Base-by-base conservation (phyloP, 2,888 invertebrate species). In the Epistrophella euchroma region DNA sequence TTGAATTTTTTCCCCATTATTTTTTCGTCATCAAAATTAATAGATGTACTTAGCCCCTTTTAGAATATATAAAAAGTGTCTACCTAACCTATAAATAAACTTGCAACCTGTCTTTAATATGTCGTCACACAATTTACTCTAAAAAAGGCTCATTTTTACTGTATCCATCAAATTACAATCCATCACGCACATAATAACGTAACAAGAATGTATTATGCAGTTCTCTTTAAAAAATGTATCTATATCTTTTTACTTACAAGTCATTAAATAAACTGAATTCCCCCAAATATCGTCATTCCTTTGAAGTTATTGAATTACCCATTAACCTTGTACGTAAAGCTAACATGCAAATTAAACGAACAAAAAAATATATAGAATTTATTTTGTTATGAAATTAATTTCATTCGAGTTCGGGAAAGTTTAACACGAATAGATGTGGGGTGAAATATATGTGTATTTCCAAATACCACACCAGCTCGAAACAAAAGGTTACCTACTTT, bases 301-400 rank as follows among this genome's bases (percentile, higher is more conserved):
- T 22, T 50, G 5, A 50, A 22, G 4, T 50, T 50, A 50, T 50
- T 13, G 22, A 50, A 52, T 56, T 56, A 28, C 32, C 32, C 35
- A 32, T 56, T 56, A 56, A 56, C 56, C 56, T 56, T 56, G 55
- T 15, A 52, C 15, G 0, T 47, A 13, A 4, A 28, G 4, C n/a
- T 13, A 28, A 10, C 2, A 50, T 50, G 10, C 9, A 17, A 25
- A 25, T 6, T 2, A 56, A 56, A 56, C n/a, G 28, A 55, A 55
- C n/a, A 55, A 25, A 52, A 5, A 11, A 17, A 32, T n/a, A 4
- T 28, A 17, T 28, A n/a, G 1, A 56, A 56, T 5, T 55, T 28
- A n/a, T 28, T 55, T 28, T 55, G 55, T 55, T 28, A 28, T 55
- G 28, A 28, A 55, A 55, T 55, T 28, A 55, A 32, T 28, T 55